phyloP scores from a whole-genome alignment of 2,113 vertebrate genomes.

The Carassius carassius region DNA sequence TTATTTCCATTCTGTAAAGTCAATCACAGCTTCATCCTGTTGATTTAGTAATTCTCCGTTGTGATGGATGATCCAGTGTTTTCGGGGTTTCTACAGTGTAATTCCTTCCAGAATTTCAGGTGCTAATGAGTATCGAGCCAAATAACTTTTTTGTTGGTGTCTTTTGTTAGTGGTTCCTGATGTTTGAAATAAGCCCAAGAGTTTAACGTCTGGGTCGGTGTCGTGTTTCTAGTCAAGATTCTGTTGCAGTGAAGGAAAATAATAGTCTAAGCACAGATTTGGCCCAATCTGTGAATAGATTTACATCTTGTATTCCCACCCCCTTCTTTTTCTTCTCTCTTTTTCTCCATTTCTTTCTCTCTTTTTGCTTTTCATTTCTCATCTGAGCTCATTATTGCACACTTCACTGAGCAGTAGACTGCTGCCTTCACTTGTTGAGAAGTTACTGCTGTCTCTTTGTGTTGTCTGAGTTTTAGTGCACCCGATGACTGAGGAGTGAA shows the following conservation, averaged over 20 bases:
- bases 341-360: neutral
- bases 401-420: conserved; percentile 47
- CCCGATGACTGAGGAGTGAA: conserved; percentile 3
- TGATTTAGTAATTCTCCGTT: neutral
- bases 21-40: neutral
- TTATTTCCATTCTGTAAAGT: neutral
- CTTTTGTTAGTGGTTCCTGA: conserved; percentile 23
- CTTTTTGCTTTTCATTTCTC: conserved; percentile 23
- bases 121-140: conserved; percentile 25
- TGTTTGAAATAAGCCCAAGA: conserved; percentile 39
- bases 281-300: conserved; percentile 47
- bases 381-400: conserved; percentile 52
- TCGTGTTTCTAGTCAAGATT: conserved; percentile 28
- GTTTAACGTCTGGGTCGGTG: conserved; percentile 41
- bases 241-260: conserved; percentile 33
- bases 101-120: conserved; percentile 37
- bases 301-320: conserved; percentile 46
- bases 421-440: conserved; percentile 36
- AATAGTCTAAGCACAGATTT: conserved; percentile 26
- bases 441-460: conserved; percentile 22
- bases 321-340: conserved; percentile 21
- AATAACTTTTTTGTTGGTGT: conserved; percentile 12
- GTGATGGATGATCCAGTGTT: neutral
- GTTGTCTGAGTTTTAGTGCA: neutral
- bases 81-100: neutral